Evolutionary conservation across 92 coral and sea anemone species (phyloP).

Genomic region (Pocillopora meandrina): DNA sequence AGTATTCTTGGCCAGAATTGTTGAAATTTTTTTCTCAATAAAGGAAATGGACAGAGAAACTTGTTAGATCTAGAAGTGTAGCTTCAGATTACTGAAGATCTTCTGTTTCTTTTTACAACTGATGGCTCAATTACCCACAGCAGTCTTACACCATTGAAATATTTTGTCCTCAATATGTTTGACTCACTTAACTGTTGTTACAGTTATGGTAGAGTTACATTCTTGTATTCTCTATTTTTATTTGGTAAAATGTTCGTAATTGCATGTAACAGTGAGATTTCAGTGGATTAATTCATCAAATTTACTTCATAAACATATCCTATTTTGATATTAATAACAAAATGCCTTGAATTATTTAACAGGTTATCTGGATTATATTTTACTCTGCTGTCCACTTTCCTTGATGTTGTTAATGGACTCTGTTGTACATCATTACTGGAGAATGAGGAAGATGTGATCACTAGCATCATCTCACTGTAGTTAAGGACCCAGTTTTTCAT

Average conservation of each 20-base stretch:
- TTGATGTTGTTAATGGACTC: slow-evolving; percentile 6
- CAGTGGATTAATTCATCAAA: neutral
- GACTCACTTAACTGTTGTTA: too few species aligned
- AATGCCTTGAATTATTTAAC: neutral
- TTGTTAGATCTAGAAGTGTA: too few species aligned
- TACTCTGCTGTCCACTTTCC: slow-evolving; percentile 63
- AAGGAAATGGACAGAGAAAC: too few species aligned
- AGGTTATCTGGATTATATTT: slow-evolving; percentile 71
- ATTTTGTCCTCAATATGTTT: too few species aligned
- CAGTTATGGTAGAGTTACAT: neutral
- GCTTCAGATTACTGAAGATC: too few species aligned
- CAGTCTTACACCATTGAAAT: too few species aligned
- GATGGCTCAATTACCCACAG: too few species aligned
- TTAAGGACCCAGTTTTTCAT: neutral
- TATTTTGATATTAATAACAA: neutral
- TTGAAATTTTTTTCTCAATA: too few species aligned
- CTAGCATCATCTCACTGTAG: neutral
- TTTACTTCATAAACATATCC: neutral
- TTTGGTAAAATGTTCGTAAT: too few species aligned
- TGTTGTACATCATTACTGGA: neutral
- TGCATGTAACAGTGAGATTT: too few species aligned
- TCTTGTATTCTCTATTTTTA: neutral
- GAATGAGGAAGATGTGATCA: neutral
- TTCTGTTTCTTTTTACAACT: too few species aligned
- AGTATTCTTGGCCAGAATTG: too few species aligned